These are phyloP conservation scores for Drosophila grimshawi DNA, from an alignment of 1,140 invertebrate species.

Conservation along the genomic window DNA sequence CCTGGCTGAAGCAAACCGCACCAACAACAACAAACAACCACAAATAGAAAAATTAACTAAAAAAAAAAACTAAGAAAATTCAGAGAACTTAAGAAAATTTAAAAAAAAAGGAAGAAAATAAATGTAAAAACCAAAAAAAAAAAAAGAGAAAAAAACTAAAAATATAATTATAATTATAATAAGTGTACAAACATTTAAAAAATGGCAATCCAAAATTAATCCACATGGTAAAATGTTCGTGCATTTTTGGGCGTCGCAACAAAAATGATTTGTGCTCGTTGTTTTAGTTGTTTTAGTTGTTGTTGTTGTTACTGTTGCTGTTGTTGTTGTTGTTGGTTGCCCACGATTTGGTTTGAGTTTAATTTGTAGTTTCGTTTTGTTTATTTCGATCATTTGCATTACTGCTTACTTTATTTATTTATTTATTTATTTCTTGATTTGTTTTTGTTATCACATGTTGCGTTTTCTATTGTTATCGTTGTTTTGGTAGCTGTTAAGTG, in stretches of 20 bases:
- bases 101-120: not conserved
- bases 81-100: not conserved
- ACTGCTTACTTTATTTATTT: not conserved
- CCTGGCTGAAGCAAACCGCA: not conserved
- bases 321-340: constrained; percentile 24
- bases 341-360: constrained; percentile 22
- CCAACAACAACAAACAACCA: not conserved
- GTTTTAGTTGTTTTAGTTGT: constrained; percentile 34
- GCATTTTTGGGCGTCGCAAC: constrained; percentile 47
- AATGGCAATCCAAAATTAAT: constrained; percentile 55
- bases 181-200: constrained; percentile 53
- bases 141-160: not conserved
- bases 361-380: constrained; percentile 19
- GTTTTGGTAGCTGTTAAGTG: constrained; percentile 24
- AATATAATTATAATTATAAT: constrained; percentile 17
- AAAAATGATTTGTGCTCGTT: constrained; percentile 23
- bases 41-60: not conserved
- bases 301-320: constrained; percentile 7
- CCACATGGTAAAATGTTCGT: constrained; percentile 63
- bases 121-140: not conserved
- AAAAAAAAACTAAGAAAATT: not conserved
- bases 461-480: constrained; percentile 12
- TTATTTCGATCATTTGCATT: not conserved
- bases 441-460: constrained; percentile 44
- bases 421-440: constrained; percentile 46